Evolutionary conservation across 1,140 invertebrate genomes (phyloP).

Genomic region (Caenorhabditis latens): DNA sequence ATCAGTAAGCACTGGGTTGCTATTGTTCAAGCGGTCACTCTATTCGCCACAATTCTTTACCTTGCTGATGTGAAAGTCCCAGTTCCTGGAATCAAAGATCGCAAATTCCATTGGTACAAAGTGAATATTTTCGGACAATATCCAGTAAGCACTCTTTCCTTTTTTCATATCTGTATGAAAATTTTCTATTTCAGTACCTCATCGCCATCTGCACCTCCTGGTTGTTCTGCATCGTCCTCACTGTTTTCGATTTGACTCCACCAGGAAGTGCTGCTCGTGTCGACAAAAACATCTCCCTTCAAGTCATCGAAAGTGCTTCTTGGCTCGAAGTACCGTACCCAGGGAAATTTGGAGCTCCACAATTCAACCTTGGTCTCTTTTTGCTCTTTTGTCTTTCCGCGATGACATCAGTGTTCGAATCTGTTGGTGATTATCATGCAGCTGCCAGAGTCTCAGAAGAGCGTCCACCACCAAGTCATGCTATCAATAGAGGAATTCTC

Average conservation of each 20-base stretch:
- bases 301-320: constrained; percentile 69
- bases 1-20: constrained; percentile 76
- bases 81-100: constrained; percentile 70
- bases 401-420: constrained; percentile 78
- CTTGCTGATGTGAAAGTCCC: constrained; percentile 72
- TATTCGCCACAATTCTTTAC: constrained; percentile 75
- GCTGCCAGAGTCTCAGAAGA: constrained; percentile 77
- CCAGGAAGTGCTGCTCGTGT: constrained; percentile 72
- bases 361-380: constrained; percentile 76
- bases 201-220: constrained; percentile 75
- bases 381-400: constrained; percentile 78
- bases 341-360: constrained; percentile 78
- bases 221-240: constrained; percentile 74
- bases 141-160: constrained; percentile 66
- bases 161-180: neutral
- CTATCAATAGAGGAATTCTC: constrained; percentile 78
- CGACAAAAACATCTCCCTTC: constrained; percentile 71
- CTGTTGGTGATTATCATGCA: constrained; percentile 79
- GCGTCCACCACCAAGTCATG: constrained; percentile 78
- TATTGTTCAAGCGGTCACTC: constrained; percentile 71
- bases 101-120: constrained; percentile 69
- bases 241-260: constrained; percentile 69
- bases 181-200: constrained; percentile 69
- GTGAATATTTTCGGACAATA: constrained; percentile 75
- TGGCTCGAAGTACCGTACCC: constrained; percentile 75